phyloP scores from a whole-genome alignment of 2,797 vertebrate genomes.

The Chanos chanos region DNA sequence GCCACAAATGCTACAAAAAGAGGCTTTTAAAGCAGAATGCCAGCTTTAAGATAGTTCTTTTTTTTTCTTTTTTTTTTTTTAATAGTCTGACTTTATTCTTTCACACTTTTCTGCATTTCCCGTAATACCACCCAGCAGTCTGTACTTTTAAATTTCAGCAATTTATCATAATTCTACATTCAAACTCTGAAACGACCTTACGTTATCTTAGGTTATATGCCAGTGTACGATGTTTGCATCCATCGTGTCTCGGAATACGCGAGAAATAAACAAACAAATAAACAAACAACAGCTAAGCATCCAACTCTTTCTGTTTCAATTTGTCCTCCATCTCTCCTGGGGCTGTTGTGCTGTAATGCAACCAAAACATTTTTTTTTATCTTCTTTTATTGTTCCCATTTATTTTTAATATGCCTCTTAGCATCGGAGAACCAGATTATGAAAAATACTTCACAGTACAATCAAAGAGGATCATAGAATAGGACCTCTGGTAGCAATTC shows the following conservation, averaged over 20 bases:
- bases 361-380: constrained; percentile 32
- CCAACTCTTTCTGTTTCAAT: neutral
- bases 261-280: no score
- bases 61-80: neutral
- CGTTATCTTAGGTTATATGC: no score
- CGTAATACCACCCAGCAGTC: no score
- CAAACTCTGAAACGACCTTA: no score
- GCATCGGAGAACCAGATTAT: constrained; percentile 8
- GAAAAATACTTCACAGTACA: constrained; percentile 30
- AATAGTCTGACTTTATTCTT: neutral
- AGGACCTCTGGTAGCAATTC: constrained; percentile 9
- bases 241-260: constrained; percentile 3
- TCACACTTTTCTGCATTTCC: neutral
- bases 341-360: constrained; percentile 9
- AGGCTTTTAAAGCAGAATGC: neutral
- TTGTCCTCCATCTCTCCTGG: neutral
- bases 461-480: constrained; percentile 27
- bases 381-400: constrained; percentile 39
- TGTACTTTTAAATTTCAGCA: no score
- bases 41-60: constrained; percentile 18
- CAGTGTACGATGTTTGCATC: no score
- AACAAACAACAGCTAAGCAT: no score
- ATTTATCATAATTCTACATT: no score
- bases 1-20: constrained; percentile 9
- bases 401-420: constrained; percentile 39